These are phyloP conservation scores for Calliphora vicina DNA, from an alignment of 1,140 invertebrate species.

Conservation along the genomic window DNA sequence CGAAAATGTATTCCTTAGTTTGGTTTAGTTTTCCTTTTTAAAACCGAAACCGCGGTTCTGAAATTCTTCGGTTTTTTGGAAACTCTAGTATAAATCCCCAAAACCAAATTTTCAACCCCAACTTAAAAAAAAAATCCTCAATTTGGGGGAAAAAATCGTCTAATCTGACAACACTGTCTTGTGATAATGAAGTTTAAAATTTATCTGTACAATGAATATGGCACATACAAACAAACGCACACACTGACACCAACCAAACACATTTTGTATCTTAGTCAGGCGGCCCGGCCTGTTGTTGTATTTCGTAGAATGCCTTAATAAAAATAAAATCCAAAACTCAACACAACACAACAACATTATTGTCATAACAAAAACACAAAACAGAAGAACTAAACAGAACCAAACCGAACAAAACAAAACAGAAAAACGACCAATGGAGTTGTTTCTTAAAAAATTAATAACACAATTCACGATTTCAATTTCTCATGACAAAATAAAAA, in stretches of 20 bases:
- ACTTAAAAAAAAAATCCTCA: no score
- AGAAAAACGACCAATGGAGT: not conserved
- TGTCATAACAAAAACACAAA: not conserved
- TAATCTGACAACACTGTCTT: not conserved
- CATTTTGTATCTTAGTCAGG: not conserved
- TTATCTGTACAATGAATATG: not conserved
- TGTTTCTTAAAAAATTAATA: not conserved
- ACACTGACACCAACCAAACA: no score
- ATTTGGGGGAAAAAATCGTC: not conserved
- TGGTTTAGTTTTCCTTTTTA: no score
- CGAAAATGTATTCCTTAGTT: no score
- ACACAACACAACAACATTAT: not conserved
- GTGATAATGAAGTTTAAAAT: not conserved
- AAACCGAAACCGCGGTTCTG: no score
- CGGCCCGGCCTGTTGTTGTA: not conserved
- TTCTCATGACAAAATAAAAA: not conserved
- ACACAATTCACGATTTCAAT: not conserved
- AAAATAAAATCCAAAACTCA: not conserved
- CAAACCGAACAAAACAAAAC: not conserved
- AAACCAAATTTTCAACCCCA: no score
- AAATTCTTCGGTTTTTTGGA: no score
- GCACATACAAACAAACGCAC: no score
- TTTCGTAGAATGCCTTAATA: not conserved
- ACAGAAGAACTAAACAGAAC: no score
- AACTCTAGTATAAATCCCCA: no score